A percentile compares a stretch with the other conserved stretches of the same genome.
These are phyloP conservation scores for Metacarcinus magister DNA, from an alignment of 2,888 invertebrate species.

Conservation along the genomic window DNA sequence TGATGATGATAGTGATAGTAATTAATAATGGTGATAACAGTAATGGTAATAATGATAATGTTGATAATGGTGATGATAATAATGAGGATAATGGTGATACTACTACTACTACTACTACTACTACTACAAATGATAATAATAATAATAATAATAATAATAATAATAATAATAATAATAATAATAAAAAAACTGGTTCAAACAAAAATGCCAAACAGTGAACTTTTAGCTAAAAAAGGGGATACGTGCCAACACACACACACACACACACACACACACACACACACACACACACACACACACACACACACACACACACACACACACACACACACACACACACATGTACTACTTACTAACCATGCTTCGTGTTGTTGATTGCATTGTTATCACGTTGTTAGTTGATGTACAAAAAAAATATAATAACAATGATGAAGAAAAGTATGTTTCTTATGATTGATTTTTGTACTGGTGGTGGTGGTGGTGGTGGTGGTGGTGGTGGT, in stretches of 20 bases:
- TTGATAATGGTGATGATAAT: no score
- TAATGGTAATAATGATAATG: no score
- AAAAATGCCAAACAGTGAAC: no score
- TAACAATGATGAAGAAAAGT: not conserved
- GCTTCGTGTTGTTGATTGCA: not conserved
- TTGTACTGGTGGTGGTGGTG: not conserved
- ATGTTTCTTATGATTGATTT: not conserved
- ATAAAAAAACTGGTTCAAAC: no score
- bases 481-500: not conserved
- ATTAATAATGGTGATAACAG: no score
- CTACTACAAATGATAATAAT: no score
- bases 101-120: no score
- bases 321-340: slow-evolving; percentile 1
- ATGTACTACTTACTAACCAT: not conserved
- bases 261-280: slow-evolving; percentile 9
- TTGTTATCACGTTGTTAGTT: not conserved
- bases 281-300: slow-evolving; percentile 43
- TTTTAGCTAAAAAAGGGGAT: no score
- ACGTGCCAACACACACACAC: not conserved
- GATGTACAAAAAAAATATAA: not conserved
- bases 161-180: no score
- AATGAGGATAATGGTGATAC: no score
- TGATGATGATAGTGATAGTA: no score
- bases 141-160: no score
- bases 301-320: slow-evolving; percentile 42